Base-by-base conservation (phyloP, 2,888 invertebrate genomes). In the Homarus gammarus region DNA sequence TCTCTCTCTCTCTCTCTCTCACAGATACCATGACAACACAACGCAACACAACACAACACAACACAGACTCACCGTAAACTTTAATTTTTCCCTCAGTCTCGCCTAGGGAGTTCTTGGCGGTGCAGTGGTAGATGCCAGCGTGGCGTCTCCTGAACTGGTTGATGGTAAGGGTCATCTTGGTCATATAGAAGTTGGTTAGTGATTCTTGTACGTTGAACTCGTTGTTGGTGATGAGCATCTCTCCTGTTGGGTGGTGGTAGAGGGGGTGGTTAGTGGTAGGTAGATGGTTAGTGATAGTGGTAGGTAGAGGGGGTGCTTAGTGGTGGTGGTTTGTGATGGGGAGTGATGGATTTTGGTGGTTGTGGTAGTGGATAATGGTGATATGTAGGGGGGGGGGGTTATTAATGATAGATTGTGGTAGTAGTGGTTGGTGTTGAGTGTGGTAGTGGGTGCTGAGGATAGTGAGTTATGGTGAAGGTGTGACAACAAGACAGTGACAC, bases 71-170 rank as follows among this genome's bases (percentile, higher is more conserved):
- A 90, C 91, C 83, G 18, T 91, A 84, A 8, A 91, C 91, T 10
- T 83, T 87, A 33, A 91, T 91, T 18, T 84, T 56, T 10, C 91
- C 89, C 5, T 90, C 56, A 0, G 89, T 87, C 31, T 91, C 91
- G 10, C 91, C 91, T 5, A 91, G 86, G 0, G 91, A 91, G 61
- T 91, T 91, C 79, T 91, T 91, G 75, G 91, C 89, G 0, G 87
- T 89, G 81, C 91, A 91, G 84, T 73, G 83, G 68, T 89, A 91
- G 15, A 68, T 51, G 0, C 91, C 91, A 12, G 49, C 87, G 89
- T 91, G 87, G 15, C 36, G 61, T 1, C 44, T 56, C n/a, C 33
- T 22, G 75, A 91, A 90, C 27, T 38, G 8, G 5, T 10, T 27
- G 64, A 91, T 84, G 38, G 84, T 90, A 36, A 91, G 78, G 5